These are phyloP conservation scores for Meandrusa payeni DNA, from an alignment of 2,888 invertebrate genomes.

Conservation along the genomic window DNA sequence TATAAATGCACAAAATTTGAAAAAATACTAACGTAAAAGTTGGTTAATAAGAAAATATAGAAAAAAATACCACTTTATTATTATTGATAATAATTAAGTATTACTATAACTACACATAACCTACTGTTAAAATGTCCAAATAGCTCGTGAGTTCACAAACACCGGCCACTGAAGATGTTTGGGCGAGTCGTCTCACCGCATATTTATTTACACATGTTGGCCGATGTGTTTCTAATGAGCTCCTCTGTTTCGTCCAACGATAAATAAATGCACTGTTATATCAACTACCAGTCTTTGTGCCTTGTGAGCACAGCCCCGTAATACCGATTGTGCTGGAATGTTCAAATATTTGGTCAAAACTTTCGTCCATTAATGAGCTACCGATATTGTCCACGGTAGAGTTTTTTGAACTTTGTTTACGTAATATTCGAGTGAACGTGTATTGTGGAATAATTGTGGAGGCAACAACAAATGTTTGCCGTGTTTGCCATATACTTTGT, in stretches of 20 bases:
- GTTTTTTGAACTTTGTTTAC: constrained; percentile 63
- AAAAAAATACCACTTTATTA: too few species aligned
- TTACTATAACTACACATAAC: too few species aligned
- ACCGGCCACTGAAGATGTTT: constrained; percentile 64
- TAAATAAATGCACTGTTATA: constrained; percentile 64
- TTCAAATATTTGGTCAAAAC: constrained; percentile 74
- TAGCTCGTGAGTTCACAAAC: constrained; percentile 23
- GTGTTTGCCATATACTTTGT: constrained; percentile 52
- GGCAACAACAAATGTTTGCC: constrained; percentile 25
- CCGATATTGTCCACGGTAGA: constrained; percentile 53
- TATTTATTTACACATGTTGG: constrained; percentile 74
- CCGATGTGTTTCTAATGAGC: constrained; percentile 73
- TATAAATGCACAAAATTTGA: too few species aligned
- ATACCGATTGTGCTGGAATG: constrained; percentile 65
- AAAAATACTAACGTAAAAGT: too few species aligned
- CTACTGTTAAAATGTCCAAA: constrained; percentile 29
- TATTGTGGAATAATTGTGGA: constrained; percentile 41
- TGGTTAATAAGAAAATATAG: too few species aligned
- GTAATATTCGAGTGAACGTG: constrained; percentile 55
- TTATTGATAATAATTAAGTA: too few species aligned
- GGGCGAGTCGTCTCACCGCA: constrained; percentile 46
- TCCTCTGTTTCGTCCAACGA: constrained; percentile 45
- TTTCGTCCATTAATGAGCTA: constrained; percentile 76
- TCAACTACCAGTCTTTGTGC: constrained; percentile 75
- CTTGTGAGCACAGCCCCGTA: constrained; percentile 51